Conservation (phyloP, 2,888 invertebrate species). For the Cheilosia pagana region DNA sequence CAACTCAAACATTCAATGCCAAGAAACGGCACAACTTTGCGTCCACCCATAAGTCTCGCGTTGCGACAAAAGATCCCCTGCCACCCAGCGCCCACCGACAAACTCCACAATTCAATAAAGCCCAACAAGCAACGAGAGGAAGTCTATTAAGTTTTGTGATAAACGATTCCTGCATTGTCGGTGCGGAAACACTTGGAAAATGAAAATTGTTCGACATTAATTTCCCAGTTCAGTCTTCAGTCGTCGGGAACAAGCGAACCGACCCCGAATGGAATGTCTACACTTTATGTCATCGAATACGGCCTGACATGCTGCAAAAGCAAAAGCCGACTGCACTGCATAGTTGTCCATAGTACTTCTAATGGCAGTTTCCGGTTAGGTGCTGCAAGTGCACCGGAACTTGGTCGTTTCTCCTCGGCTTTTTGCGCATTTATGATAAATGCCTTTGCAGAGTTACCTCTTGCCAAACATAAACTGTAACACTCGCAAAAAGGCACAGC, state of each 20-base stretch:
- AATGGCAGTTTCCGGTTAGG: conserved; percentile 69
- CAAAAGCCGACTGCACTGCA: conserved; percentile 57
- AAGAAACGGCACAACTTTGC: conserved; percentile 7
- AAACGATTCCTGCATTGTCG: conserved; percentile 74
- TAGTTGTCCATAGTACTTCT: conserved; percentile 50
- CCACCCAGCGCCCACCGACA: conserved; percentile 1
- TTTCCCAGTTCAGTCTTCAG: conserved; percentile 51
- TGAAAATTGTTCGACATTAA: conserved; percentile 74
- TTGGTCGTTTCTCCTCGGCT: conserved; percentile 60
- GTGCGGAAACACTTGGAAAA: conserved; percentile 74
- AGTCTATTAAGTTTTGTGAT: conserved; percentile 74
- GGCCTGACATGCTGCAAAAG: conserved; percentile 62
- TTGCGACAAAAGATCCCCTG: conserved; percentile 22
- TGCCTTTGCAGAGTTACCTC: conserved; percentile 36
- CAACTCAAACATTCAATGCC: conserved; percentile 14
- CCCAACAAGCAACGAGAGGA: conserved; percentile 53
- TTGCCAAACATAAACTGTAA: conserved; percentile 30
- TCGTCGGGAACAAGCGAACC: neutral
- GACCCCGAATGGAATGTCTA: conserved; percentile 18
- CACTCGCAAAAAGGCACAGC: conserved; percentile 33
- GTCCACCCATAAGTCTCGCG: conserved; percentile 1
- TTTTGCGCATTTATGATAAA: conserved; percentile 70
- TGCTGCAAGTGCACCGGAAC: conserved; percentile 74
- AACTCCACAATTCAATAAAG: conserved; percentile 47
- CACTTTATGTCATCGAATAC: conserved; percentile 55